Evolutionary conservation across 2,797 vertebrate genomes (phyloP).

Genomic region (Cuculus canorus): DNA sequence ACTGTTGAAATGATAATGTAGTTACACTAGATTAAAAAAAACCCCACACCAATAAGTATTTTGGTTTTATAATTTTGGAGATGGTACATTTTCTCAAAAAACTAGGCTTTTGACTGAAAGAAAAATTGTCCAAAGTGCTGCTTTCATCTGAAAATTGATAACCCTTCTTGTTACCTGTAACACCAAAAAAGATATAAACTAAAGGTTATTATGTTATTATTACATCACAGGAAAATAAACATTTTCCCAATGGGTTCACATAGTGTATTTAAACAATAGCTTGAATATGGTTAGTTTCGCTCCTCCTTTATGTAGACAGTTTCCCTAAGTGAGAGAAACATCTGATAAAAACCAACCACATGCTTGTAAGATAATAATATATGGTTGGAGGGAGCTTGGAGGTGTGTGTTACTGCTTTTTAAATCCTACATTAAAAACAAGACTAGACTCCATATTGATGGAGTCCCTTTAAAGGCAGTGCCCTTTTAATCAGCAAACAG

Average conservation of each 20-base stretch:
- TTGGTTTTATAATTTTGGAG: neutral
- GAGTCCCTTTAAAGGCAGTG: conserved; percentile 52
- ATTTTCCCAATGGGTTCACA: neutral
- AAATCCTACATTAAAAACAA: conserved; percentile 15
- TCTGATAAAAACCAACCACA: neutral
- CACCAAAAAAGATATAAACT: neutral
- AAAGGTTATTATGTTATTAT: neutral
- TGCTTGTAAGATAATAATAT: neutral
- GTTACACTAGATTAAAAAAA: neutral
- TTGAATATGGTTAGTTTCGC: neutral
- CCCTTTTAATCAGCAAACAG: conserved; percentile 76
- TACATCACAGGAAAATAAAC: neutral
- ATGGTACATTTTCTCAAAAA: neutral
- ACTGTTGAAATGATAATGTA: neutral
- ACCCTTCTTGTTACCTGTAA: neutral
- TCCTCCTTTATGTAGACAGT: neutral
- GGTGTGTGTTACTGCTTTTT: conserved; percentile 8
- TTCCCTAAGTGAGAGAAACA: conserved; percentile 7
- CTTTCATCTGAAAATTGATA: neutral
- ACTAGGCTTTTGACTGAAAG: neutral
- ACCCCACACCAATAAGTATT: neutral
- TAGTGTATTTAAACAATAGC: neutral
- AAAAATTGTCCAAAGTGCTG: neutral
- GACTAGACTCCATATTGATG: conserved; percentile 54
- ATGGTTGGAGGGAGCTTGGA: neutral